Percentiles rank a stretch among this genome's conserved stretches.
Conservation (phyloP, 2,113 vertebrate species). For the Dipodomys spectabilis region DNA sequence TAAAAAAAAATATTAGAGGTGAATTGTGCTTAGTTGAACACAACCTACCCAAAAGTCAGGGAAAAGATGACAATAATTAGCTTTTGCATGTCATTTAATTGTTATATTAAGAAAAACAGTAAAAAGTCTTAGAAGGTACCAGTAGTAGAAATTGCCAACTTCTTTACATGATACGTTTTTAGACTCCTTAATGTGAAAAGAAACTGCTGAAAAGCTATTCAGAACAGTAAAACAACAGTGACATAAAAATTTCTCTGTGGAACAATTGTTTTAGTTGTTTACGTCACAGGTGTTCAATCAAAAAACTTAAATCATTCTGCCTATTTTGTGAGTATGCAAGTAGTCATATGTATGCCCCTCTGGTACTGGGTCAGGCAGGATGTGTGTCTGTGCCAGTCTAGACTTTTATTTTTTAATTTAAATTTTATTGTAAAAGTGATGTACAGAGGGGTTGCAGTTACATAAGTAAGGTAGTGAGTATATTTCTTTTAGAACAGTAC, state of each 20-base stretch:
- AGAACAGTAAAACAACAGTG: neutral
- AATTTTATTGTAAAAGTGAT: no score
- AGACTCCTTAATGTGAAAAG: conserved; percentile 24
- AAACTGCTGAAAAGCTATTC: conserved; percentile 10
- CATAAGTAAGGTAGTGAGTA: no score
- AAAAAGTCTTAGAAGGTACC: neutral
- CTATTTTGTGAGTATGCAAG: neutral
- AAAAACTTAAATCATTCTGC: neutral
- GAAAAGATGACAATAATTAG: conserved; percentile 21
- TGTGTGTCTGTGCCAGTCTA: neutral
- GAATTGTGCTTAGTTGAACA: conserved; percentile 13
- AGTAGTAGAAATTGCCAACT: neutral
- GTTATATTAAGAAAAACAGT: neutral
- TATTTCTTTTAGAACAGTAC: no score
- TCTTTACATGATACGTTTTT: neutral
- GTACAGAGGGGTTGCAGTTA: no score
- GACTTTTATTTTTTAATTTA: no score
- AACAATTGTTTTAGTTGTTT: neutral
- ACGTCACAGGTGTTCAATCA: neutral
- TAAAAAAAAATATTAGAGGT: neutral
- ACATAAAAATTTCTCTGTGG: neutral
- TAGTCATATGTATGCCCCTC: neutral
- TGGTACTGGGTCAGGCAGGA: neutral
- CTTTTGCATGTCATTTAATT: neutral
- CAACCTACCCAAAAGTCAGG: neutral